Evolutionary conservation across 2,797 vertebrate species (phyloP), one percentile per base, ranked within the genome.

Genomic region (Hypotaenidia philippensis): DNA sequence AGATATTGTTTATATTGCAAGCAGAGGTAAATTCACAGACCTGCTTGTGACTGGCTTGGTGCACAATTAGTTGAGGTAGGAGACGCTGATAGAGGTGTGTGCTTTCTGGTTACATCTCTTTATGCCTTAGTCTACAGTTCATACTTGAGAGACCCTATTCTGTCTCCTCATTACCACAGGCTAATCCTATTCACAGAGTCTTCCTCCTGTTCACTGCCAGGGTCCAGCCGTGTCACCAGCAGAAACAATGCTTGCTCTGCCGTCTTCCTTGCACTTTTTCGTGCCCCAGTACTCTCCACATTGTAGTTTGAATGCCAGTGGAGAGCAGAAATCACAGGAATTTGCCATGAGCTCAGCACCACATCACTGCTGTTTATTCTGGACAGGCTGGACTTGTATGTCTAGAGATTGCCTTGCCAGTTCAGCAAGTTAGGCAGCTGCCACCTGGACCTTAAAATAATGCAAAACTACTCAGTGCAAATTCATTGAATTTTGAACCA

Each of bases 11-110:
- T 26, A 8, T 7, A 3, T 25, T 74, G 19, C 26, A 85, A 60
- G 8, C 3, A 83, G 31, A 44, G 5, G 14, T 34, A 84, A 64
- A 47, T 45, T 57, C 32, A 44, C 0, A 0, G n/a, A 44, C 4
- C 11, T 74, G 7, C 7, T 83, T 23, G 8, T 55, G 36, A 32
- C 26, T 68, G 44, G 31, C 49, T 89, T 13, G 6, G 7, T 23
- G 12, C 6, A 50, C 0, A 0, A 20, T 49, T 13, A 75, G 10
- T 27, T 0, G 1, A 56, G 41, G 3, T 2, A 60, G 26, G 19
- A 78, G 49, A 40, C 9, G 25, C 5, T 84, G 18, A 44, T 22
- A 9, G 0, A 57, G 18, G 4, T 17, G 1, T 32, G 8, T 61
- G 19, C 4, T 21, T 72, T 40, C 56, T 82, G 63, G 31, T 19